Conservation (phyloP, 2,113 vertebrate species). For the Loxodonta africana region DNA sequence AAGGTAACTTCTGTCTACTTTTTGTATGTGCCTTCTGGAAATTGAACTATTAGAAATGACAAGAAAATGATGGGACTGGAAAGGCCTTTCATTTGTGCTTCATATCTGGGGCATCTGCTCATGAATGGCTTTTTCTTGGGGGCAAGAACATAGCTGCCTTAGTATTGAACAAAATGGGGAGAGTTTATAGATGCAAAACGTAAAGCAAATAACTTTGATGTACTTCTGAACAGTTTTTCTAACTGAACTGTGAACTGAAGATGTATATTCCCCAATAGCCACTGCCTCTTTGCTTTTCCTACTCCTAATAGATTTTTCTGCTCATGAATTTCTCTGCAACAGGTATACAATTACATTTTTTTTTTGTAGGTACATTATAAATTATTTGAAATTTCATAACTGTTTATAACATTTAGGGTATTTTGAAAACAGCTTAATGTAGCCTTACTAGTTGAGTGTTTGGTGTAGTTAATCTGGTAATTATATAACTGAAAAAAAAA, state of each 20-base stretch:
- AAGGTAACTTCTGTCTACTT: conserved; percentile 5
- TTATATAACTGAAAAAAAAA: neutral
- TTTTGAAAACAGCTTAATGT: conserved; percentile 5
- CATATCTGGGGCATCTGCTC: neutral
- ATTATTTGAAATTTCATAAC: neutral
- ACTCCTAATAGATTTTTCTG: conserved; percentile 16
- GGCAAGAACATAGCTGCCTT: neutral
- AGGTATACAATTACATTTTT: neutral
- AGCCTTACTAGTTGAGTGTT: neutral
- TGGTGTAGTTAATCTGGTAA: conserved; percentile 2
- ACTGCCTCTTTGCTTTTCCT: neutral
- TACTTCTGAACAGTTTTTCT: neutral
- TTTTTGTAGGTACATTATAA: neutral
- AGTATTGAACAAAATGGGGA: neutral
- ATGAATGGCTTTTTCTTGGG: neutral
- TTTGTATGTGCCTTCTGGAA: conserved; percentile 11
- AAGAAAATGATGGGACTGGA: neutral
- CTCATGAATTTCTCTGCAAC: neutral
- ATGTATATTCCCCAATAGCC: neutral
- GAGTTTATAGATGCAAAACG: neutral
- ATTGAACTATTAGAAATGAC: conserved; percentile 3
- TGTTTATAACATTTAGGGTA: neutral
- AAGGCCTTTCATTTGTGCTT: neutral
- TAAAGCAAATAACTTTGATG: neutral
- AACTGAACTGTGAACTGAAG: neutral